phyloP scores from a whole-genome alignment of 2,797 vertebrate species.

The Crenichthys baileyi region DNA sequence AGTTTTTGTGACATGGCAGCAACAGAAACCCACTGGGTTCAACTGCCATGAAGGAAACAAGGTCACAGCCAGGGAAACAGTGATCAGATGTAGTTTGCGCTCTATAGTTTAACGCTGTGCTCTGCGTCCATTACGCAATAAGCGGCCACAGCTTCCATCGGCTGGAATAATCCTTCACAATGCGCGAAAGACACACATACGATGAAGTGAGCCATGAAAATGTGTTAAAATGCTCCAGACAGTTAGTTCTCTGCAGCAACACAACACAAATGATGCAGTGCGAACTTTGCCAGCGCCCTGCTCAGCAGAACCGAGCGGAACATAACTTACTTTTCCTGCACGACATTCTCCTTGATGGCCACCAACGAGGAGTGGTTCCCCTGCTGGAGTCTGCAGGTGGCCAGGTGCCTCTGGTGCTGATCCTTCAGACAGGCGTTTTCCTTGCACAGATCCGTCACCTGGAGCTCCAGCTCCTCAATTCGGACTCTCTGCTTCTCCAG shows the following conservation, averaged over 20 bases:
- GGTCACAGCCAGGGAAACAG: neutral
- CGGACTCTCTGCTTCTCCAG: slow-evolving; percentile 91
- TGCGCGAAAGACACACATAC: slow-evolving; percentile 10
- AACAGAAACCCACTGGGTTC: neutral
- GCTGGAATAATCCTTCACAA: slow-evolving; percentile 32
- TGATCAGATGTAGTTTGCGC: neutral
- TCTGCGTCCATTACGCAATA: slow-evolving; percentile 55
- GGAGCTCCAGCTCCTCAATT: slow-evolving; percentile 93
- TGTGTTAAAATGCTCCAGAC: slow-evolving; percentile 11
- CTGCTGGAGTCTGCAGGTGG: slow-evolving; percentile 87
- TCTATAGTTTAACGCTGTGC: slow-evolving; percentile 5
- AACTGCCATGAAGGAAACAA: neutral
- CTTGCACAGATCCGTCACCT: slow-evolving; percentile 89
- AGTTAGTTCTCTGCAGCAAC: neutral
- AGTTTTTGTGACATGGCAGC: neutral
- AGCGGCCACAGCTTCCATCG: slow-evolving; percentile 26
- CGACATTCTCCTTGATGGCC: slow-evolving; percentile 83
- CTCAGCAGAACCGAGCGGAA: neutral
- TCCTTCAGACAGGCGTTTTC: slow-evolving; percentile 91
- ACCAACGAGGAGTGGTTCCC: slow-evolving; percentile 72
- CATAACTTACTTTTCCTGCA: slow-evolving; percentile 88
- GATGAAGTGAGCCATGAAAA: slow-evolving; percentile 5
- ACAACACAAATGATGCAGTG: neutral
- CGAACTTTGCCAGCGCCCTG: slow-evolving; percentile 37
- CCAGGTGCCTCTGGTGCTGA: slow-evolving; percentile 91